phyloP scores from a whole-genome alignment of 2,113 vertebrate species.

The Apistogramma diplotaenia region DNA sequence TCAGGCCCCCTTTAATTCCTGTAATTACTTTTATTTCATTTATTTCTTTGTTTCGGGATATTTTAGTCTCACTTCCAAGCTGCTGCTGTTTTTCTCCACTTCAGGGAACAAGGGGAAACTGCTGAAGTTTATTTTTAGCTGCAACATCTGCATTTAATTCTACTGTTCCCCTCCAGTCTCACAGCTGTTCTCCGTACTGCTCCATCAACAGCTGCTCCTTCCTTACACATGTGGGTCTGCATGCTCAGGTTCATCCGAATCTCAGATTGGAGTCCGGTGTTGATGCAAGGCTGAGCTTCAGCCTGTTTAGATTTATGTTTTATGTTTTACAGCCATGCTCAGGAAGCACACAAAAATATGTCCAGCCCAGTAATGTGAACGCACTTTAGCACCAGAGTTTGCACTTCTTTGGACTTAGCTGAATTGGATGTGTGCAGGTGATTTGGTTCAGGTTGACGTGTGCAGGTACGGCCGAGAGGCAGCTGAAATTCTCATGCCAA shows the following conservation, averaged over 20 bases:
- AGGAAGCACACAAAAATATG: background rate
- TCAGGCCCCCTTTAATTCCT: conserved; percentile 38
- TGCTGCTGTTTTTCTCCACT: conserved; percentile 20
- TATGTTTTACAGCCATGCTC: background rate
- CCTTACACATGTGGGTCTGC: background rate
- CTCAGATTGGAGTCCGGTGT: background rate
- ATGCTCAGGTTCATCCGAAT: background rate
- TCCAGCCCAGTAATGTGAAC: background rate
- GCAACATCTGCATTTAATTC: conserved; percentile 58
- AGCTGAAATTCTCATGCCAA: background rate
- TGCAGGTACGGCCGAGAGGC: background rate
- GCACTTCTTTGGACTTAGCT: background rate
- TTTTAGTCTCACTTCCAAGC: conserved; percentile 2
- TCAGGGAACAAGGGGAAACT: conserved; percentile 1
- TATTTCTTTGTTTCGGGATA: background rate
- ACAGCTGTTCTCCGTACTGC: conserved; percentile 51
- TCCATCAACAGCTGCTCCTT: conserved; percentile 43
- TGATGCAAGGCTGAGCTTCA: background rate
- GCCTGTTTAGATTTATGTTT: background rate
- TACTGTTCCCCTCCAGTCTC: background rate
- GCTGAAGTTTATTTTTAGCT: conserved; percentile 57
- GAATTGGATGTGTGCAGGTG: background rate
- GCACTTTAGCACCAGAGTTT: background rate
- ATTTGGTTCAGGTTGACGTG: background rate
- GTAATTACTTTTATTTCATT: conserved; percentile 20